Evolutionary conservation across 1,140 invertebrate species (phyloP), one percentile per base, ranked within the genome.

Genomic region (Ectropis grisescens): DNA sequence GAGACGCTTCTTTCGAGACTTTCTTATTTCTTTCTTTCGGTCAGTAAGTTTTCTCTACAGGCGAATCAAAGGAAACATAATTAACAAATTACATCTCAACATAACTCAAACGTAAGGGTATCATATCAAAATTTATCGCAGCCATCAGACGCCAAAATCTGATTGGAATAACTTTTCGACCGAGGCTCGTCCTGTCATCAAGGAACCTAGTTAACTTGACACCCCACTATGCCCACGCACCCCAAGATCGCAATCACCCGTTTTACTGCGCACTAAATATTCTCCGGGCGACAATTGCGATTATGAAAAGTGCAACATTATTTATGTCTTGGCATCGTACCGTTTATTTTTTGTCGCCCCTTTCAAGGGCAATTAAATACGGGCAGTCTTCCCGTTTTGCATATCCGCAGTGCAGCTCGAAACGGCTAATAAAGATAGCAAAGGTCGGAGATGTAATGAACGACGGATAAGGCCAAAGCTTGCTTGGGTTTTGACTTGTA

Each of bases 321-420:
- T 80, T 80, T 80, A 80, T 76, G 66, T 54, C 64, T 56, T 24
- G 39, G 23, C 43, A 19, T 19, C 16, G n/a, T 9, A 53, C 52
- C 58, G 62, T 71, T 66, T 71, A 71, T 80, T 76, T 80, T 80
- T 80, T 75, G 68, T 70, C 68, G 68, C 60, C 69, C 71, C 67
- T 74, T 78, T 78, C 75, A 80, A 80, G 75, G 75, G 75, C 72
- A 80, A 80, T 80, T 80, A 80, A 80, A 80, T 80, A 67, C 75
- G 64, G 46, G 58, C 70, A 70, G 69, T 72, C 69, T 76, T 76
- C 66, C 47, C 67, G 60, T 54, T 80, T 75, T 75, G 71, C 75
- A 76, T 80, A 74, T 75, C 75, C 69, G n/a, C 44, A 43, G 45
- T 53, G 46, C 38, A 37, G 32, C 51, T 68, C 65, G 51, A 32